These are phyloP conservation scores for Lissonota sp. DNA, from an alignment of 2,888 invertebrate species.

Conservation along the genomic window DNA sequence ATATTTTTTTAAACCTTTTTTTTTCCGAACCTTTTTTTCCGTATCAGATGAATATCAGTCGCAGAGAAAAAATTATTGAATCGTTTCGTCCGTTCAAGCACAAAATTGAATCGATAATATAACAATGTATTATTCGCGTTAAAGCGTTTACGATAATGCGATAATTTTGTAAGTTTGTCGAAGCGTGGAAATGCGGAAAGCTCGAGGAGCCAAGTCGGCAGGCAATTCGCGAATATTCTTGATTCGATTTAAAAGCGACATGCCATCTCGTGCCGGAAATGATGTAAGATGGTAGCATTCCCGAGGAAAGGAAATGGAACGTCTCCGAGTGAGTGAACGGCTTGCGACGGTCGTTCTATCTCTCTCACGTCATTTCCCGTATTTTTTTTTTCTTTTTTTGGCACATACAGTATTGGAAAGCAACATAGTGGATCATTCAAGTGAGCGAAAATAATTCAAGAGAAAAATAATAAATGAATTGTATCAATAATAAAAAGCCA, in stretches of 20 bases:
- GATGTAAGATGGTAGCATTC: conserved; percentile 80
- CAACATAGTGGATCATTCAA: conserved; percentile 35
- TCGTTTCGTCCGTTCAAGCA: conserved; percentile 15
- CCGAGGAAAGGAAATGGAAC: conserved; percentile 78
- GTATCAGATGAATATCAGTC: too few relatives aligned
- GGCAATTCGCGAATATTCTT: conserved; percentile 82
- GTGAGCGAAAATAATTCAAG: neutral
- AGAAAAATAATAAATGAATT: neutral
- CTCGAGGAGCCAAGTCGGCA: conserved; percentile 57
- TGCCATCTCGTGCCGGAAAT: conserved; percentile 84
- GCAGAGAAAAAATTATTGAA: too few relatives aligned
- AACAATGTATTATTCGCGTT: conserved; percentile 71
- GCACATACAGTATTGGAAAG: neutral
- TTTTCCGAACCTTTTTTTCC: too few relatives aligned
- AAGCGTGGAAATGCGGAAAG: conserved; percentile 8
- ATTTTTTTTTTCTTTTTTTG: conserved; percentile 56
- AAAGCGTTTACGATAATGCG: conserved; percentile 64
- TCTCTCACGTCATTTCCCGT: conserved; percentile 74
- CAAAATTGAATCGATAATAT: conserved; percentile 58
- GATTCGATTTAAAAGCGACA: conserved; percentile 83
- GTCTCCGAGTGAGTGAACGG: conserved; percentile 78
- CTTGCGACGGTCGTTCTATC: conserved; percentile 63
- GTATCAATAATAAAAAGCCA: neutral
- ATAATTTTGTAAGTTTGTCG: conserved; percentile 32
- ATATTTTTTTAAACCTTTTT: too few relatives aligned